phyloP scores from a whole-genome alignment of 2,113 vertebrate species.

The Seriola quinqueradiata region DNA sequence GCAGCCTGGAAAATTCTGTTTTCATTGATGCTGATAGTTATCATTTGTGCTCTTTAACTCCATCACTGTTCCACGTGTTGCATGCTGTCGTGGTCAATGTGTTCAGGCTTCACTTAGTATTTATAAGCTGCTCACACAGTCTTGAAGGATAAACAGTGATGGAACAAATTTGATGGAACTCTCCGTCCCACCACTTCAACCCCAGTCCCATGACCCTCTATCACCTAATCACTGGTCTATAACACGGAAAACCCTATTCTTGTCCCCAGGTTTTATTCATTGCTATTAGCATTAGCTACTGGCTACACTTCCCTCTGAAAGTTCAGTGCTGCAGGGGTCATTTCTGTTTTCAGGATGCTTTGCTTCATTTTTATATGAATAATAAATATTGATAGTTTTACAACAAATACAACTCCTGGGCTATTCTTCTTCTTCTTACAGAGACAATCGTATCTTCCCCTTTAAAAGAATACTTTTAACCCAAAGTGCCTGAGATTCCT shows the following conservation, averaged over 20 bases:
- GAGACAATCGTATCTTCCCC: conserved; percentile 3
- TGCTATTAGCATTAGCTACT: too few relatives aligned
- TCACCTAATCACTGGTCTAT: background rate
- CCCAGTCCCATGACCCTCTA: background rate
- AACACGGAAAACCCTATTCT: background rate
- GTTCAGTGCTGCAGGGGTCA: background rate
- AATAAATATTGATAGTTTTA: background rate
- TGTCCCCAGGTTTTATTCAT: too few relatives aligned
- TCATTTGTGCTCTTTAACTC: too few relatives aligned
- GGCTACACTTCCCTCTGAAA: too few relatives aligned
- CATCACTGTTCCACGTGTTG: too few relatives aligned
- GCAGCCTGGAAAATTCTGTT: too few relatives aligned
- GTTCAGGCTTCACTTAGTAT: too few relatives aligned
- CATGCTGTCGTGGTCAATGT: too few relatives aligned
- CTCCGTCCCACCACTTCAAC: background rate
- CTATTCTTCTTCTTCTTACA: background rate
- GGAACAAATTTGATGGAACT: too few relatives aligned
- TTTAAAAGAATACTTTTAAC: conserved; percentile 43
- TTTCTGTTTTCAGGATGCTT: background rate
- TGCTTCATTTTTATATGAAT: background rate
- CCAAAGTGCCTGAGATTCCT: conserved; percentile 65
- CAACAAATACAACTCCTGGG: background rate
- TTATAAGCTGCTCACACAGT: too few relatives aligned
- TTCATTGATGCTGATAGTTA: too few relatives aligned
- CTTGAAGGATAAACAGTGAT: too few relatives aligned